A percentile compares a stretch with the other conserved stretches of the same genome.
phyloP scores from a whole-genome alignment of 2,888 invertebrate species.

The Eupithecia pulchellata region DNA sequence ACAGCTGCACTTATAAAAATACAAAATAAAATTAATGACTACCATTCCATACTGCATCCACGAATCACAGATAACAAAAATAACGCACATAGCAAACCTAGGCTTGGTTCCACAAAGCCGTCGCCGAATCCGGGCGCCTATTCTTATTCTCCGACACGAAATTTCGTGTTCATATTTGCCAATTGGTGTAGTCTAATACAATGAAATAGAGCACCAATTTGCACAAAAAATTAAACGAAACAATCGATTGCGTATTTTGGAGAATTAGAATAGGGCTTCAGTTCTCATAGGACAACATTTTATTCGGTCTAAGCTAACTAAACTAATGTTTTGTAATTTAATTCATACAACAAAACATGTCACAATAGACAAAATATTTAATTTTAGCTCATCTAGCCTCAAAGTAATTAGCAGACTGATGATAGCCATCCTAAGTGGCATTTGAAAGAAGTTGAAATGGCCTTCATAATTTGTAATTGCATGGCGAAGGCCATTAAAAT shows the following conservation, averaged over 20 bases:
- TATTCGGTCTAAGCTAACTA: neutral
- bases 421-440: too few species aligned
- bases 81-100: constrained; percentile 55
- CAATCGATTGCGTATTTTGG: too few species aligned
- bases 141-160: too few species aligned
- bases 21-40: constrained; percentile 60
- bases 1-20: constrained; percentile 62
- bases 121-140: neutral
- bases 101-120: constrained; percentile 13
- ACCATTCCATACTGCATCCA: constrained; percentile 63
- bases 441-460: too few species aligned
- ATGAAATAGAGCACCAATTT: too few species aligned
- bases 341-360: neutral
- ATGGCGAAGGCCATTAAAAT: too few species aligned
- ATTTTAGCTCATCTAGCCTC: neutral
- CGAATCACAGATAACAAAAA: constrained; percentile 76
- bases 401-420: too few species aligned
- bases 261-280: too few species aligned
- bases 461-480: too few species aligned
- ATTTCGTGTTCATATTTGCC: too few species aligned
- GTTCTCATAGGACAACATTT: neutral
- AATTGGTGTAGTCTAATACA: too few species aligned
- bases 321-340: neutral
- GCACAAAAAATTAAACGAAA: too few species aligned
- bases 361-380: neutral